Evolutionary conservation across 2,888 invertebrate genomes (phyloP), one percentile per base, ranked within the genome.

Genomic region (Cecidostiba fungosa): DNA sequence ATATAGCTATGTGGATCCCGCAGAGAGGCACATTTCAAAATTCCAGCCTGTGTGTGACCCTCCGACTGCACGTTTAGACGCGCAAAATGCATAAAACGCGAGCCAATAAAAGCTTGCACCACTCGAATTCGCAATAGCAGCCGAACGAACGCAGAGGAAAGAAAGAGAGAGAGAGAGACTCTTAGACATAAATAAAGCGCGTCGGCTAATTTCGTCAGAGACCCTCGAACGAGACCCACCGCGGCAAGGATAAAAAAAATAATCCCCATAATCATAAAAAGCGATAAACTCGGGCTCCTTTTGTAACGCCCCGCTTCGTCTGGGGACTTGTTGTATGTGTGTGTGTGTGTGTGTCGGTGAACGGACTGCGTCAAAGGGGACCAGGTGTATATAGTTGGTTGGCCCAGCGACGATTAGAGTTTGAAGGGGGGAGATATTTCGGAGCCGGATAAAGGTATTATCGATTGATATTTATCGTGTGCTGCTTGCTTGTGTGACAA

Each of bases 211-310:
- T 85, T 85, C 78, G 79, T 70, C 76, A 32, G 73, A 80, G 12
- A n/a, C n/a, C 59, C 59, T 59, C 69, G 19, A 74, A 36, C 47
- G 77, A 77, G 47, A 62, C 73, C 54, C 62, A 80, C 84, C 70
- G 54, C 50, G 47, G 36, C 16, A 62, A 19, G 59, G 43, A 54
- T 6, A 66, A 78, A 76, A 83, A 59, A 82, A 29, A 76, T 79
- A 69, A 82, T 86, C 76, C 79, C 50, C 85, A 77, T 83, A 83
- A 86, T 86, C 85, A 77, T 82, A 83, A 86, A 43, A 86, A 80
- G 62, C 72, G 85, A 86, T 83, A 83, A 85, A 83, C 47, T 72
- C 66, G 66, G 66, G 29, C 26, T 66, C 66, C 47, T 62, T 69
- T 76, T 84, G 66, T 76, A 36, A 66, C 47, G 43, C 50, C 59